These are phyloP conservation scores for Tachysurus vachellii DNA, from an alignment of 2,113 vertebrate genomes.

Conservation along the genomic window DNA sequence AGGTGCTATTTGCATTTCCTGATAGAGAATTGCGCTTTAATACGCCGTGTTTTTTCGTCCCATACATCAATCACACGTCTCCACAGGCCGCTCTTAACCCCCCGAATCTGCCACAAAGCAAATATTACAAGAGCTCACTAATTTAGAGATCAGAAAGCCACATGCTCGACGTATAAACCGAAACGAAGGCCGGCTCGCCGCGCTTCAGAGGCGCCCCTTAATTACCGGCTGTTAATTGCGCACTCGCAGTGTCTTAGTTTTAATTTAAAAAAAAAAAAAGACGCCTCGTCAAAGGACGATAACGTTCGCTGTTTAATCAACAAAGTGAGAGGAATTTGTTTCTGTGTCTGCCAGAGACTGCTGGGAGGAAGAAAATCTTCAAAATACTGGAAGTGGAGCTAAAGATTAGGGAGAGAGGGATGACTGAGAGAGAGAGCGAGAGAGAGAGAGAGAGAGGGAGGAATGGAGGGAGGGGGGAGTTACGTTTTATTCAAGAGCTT, in stretches of 20 bases:
- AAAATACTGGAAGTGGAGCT: slow-evolving; percentile 88
- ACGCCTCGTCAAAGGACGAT: slow-evolving; percentile 93
- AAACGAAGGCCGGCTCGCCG: slow-evolving; percentile 95
- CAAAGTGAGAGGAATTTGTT: slow-evolving; percentile 97
- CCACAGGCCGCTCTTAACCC: slow-evolving; percentile 95
- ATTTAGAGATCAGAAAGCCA: slow-evolving; percentile 99
- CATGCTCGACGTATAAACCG: slow-evolving; percentile 99
- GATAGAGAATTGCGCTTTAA: slow-evolving; percentile 83
- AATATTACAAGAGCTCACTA: slow-evolving; percentile 99
- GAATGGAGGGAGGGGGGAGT: slow-evolving; percentile 70
- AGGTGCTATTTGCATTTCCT: slow-evolving; percentile 88
- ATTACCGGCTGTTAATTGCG: slow-evolving; percentile 99
- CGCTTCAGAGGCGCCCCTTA: slow-evolving; percentile 96
- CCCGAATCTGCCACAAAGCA: slow-evolving; percentile 96
- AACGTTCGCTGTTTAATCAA: slow-evolving; percentile 90
- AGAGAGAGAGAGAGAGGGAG: background rate
- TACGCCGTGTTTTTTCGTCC: slow-evolving; percentile 75
- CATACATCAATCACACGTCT: slow-evolving; percentile 89
- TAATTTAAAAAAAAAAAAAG: slow-evolving; percentile 93
- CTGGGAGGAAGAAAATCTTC: slow-evolving; percentile 92
- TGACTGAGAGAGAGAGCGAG: background rate
- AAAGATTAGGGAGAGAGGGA: slow-evolving; percentile 89
- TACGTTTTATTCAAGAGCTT: slow-evolving; percentile 88
- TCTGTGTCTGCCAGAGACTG: slow-evolving; percentile 88
- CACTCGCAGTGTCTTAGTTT: slow-evolving; percentile 99